Conservation (phyloP, 2,113 vertebrate species). For the Centropus unirufus region DNA sequence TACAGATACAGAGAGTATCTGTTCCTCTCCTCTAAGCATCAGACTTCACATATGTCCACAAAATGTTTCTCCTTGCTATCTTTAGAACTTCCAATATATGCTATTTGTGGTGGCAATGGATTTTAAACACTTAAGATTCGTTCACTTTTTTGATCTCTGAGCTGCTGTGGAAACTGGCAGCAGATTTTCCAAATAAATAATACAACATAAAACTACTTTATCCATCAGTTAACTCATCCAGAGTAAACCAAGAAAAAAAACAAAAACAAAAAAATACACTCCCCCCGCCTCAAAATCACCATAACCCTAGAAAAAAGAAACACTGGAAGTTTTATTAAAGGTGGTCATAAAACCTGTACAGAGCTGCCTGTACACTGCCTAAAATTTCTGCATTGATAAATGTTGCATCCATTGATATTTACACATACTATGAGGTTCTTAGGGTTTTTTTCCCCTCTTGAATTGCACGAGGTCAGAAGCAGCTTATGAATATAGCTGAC, state of each 20-base stretch:
- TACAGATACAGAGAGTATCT: background rate
- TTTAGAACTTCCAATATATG: background rate
- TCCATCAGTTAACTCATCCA: constrained; percentile 6
- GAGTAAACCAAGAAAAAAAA: background rate
- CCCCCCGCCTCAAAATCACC: too few species aligned
- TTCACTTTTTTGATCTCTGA: constrained; percentile 37
- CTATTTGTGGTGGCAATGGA: background rate
- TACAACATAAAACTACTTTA: constrained; percentile 16
- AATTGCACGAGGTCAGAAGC: background rate
- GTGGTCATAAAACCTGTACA: background rate
- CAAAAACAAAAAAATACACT: too few species aligned
- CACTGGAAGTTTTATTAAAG: background rate
- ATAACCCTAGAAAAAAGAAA: background rate
- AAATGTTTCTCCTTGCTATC: background rate
- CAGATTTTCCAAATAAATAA: constrained; percentile 55
- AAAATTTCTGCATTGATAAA: background rate
- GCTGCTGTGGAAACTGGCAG: background rate
- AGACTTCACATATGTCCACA: background rate
- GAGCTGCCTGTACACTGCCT: background rate
- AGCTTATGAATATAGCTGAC: background rate
- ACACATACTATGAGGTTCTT: background rate
- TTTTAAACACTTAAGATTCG: constrained; percentile 57
- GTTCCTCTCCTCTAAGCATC: background rate
- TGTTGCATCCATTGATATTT: background rate
- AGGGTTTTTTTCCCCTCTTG: background rate